Conservation (phyloP, 2,113 vertebrate species). For the Beaufortia kweichowensis region DNA sequence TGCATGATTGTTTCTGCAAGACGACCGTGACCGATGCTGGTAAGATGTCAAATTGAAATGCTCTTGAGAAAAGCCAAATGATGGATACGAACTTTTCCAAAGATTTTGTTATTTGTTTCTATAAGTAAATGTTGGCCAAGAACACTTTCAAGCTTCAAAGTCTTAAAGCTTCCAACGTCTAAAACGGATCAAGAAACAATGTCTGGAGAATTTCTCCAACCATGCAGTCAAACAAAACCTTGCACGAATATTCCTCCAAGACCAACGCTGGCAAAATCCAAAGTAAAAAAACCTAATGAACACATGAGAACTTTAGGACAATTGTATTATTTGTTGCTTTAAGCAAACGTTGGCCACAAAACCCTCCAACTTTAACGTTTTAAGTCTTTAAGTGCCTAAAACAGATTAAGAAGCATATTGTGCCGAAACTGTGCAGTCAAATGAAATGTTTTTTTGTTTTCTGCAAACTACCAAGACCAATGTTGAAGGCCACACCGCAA, state of each 20-base stretch:
- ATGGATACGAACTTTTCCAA: not conserved
- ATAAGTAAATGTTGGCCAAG: not conserved
- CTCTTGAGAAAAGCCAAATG: slow-evolving; percentile 16
- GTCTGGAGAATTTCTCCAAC: not conserved
- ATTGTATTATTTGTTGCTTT: not conserved
- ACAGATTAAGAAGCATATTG: too few relatives aligned
- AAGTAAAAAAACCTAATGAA: not conserved
- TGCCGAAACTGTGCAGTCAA: too few relatives aligned
- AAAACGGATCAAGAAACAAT: slow-evolving; percentile 1
- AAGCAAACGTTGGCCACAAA: too few relatives aligned
- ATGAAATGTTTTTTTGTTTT: too few relatives aligned
- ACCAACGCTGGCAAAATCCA: not conserved
- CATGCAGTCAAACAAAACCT: slow-evolving; percentile 1
- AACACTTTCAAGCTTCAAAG: not conserved
- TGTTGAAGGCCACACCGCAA: too few relatives aligned
- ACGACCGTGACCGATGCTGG: slow-evolving; percentile 4
- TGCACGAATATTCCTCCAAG: not conserved
- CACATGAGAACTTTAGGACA: not conserved
- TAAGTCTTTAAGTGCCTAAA: too few relatives aligned
- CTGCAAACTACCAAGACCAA: too few relatives aligned
- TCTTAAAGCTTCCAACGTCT: slow-evolving; percentile 4
- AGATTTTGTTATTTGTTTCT: slow-evolving; percentile 19
- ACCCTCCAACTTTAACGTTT: too few relatives aligned
- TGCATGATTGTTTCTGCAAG: slow-evolving; percentile 7
- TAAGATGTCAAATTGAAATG: slow-evolving; percentile 24